Evolutionary conservation across 1,140 invertebrate species (phyloP), one percentile per base, ranked within the genome.

Genomic region (Bombus ignitus): DNA sequence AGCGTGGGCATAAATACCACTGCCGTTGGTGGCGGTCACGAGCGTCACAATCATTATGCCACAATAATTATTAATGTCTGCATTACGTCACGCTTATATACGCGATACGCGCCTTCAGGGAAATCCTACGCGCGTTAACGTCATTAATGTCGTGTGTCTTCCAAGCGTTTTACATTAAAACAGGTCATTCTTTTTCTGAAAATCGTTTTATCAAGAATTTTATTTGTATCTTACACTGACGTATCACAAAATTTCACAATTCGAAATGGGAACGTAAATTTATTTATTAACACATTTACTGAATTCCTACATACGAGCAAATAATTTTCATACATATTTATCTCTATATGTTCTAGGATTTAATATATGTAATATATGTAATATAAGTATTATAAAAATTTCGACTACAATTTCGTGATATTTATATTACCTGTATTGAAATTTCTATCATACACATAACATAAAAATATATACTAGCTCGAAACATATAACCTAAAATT

Each of bases 1-100:
- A 18, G 44, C 70, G 71, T 68, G 42, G 83, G 42, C 57, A 32
- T 35, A 74, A 80, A 81, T 66, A 28, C 57, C 18, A 15, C n/a
- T 15, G 57, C n/a, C 35, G 65, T 28, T 59, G 62, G 10, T 13
- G 42, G 39, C 39, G 76, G 22, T 44, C 6, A 25, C 42, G 57
- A 59, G 37, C 53, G 32, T 73, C 77, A 53, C 18, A 53, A n/a
- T 13, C 76, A 62, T 84, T 84, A 84, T 71, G 44, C 57, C 70
- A 53, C 47, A 75, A 89, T 89, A 90, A 90, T 90, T 89, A 85
- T 62, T n/a, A 70, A 78, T 70, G 77, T 57, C 57, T 62, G 71
- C 42, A 72, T 90, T 87, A 89, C 88, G 73, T 89, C 89, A 90
- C 44, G 59, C 35, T 78, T 59, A 47, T 57, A 71, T 75, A 70